phyloP scores from a whole-genome alignment of 1,140 invertebrate genomes.

The Thaumatotibia leucotreta region DNA sequence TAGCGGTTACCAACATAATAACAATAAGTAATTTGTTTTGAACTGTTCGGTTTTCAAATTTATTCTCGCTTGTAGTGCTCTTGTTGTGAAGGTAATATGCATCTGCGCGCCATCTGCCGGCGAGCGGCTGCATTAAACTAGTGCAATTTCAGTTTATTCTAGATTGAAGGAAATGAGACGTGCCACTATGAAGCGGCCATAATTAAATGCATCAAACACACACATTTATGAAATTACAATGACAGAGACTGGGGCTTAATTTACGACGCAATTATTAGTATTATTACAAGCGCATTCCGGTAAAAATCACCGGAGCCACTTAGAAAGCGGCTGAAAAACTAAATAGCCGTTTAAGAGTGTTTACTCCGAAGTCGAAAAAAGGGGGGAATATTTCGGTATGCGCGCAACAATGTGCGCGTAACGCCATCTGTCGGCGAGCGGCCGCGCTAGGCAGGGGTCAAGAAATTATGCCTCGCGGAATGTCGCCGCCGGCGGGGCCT shows the following conservation, averaged over 20 bases:
- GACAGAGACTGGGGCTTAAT: slow-evolving; percentile 49
- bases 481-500: slow-evolving; percentile 57
- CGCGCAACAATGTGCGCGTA: slow-evolving; percentile 54
- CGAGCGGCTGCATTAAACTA: slow-evolving; percentile 25
- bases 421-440: slow-evolving; percentile 68
- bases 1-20: background rate
- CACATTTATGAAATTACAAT: slow-evolving; percentile 55
- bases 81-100: background rate
- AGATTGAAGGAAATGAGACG: slow-evolving; percentile 10
- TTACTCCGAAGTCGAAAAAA: slow-evolving; percentile 62
- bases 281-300: slow-evolving; percentile 56
- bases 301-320: slow-evolving; percentile 58
- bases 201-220: slow-evolving; percentile 14
- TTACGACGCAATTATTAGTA: slow-evolving; percentile 59
- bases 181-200: slow-evolving; percentile 21
- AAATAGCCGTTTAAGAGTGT: slow-evolving; percentile 65
- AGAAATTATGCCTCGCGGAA: slow-evolving; percentile 60
- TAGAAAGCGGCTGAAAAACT: slow-evolving; percentile 73
- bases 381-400: slow-evolving; percentile 53
- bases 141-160: background rate
- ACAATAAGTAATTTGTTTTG: background rate
- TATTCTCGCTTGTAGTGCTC: background rate
- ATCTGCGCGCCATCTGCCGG: slow-evolving; percentile 41
- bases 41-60: background rate
- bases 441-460: slow-evolving; percentile 52